phyloP scores from a whole-genome alignment of 1,140 invertebrate species.

The Tribolium madens region DNA sequence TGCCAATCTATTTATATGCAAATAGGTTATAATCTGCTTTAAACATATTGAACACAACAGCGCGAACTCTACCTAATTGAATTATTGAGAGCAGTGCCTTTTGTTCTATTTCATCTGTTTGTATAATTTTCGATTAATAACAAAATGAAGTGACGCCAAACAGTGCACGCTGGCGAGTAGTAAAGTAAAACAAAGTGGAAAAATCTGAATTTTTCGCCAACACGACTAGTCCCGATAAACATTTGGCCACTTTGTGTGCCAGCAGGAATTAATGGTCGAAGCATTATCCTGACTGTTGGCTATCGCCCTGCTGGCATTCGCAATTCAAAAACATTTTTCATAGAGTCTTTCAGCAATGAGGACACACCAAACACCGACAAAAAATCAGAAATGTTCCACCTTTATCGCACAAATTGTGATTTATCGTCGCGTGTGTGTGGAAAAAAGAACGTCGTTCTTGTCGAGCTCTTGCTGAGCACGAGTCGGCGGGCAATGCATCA shows the following conservation, averaged over 20 bases:
- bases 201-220: not conserved
- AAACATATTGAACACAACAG: constrained; percentile 21
- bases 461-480: constrained; percentile 32
- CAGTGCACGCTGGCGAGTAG: not conserved
- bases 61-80: not conserved
- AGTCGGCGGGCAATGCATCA: constrained; percentile 22
- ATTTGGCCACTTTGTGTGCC: not conserved
- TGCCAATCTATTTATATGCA: constrained; percentile 26
- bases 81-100: constrained; percentile 2
- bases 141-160: constrained; percentile 3
- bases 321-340: constrained; percentile 23
- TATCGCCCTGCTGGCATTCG: too few relatives aligned
- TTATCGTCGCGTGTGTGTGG: constrained; percentile 4
- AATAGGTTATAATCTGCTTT: constrained; percentile 25
- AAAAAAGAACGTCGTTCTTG: constrained; percentile 24
- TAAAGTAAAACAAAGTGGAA: too few relatives aligned
- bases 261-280: not conserved
- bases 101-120: not conserved
- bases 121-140: constrained; percentile 8
- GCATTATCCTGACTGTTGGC: not conserved
- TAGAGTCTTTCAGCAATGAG: constrained; percentile 14
- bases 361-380: not conserved
- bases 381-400: constrained; percentile 13
- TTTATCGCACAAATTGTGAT: constrained; percentile 36
- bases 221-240: too few relatives aligned